Evolutionary conservation across 2,113 vertebrate species (phyloP), one percentile per base, ranked within the genome.

Genomic region (Oreochromis tanganicae): DNA sequence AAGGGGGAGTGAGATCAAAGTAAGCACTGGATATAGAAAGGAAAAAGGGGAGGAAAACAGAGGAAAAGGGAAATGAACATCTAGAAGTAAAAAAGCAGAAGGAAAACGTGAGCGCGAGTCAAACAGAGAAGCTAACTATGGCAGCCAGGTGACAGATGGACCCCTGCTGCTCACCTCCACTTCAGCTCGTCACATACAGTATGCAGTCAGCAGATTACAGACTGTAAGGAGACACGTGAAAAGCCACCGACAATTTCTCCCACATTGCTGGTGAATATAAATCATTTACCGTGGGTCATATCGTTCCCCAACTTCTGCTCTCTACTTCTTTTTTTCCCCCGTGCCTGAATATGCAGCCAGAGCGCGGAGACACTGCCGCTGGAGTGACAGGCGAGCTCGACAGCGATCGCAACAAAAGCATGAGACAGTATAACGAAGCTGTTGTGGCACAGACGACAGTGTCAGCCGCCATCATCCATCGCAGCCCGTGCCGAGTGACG

Each of bases 221-320:
- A 52, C 36, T 2, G 63, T 4, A 34, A 52, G 80, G 32, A 46
- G 12, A 48, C 54, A 87, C 32, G 43, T 27, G 86, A 88, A 63
- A 75, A 86, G 43, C 43, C 82, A 21, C 43, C 16, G 19, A 83
- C 85, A 55, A 7, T 34, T 81, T 36, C 68, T 24, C 32, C 32
- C 38, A 34, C 81, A n/a, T 34, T 48, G 81, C 48, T 61, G 80
- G 88, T 88, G 87, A 91, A 91, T 85, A 87, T 88, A 36, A 94
- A 91, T 87, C 81, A 81, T 84, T 83, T 46, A 83, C 80, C 54
- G n/a, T 1, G 6, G 86, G 87, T 94, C 83, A 38, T 21, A 85
- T 90, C 87, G 8, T 82, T 84, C 63, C 38, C 16, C 4, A 13
- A 36, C 79, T 83, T 36, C 57, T 41, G 63, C 71, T 34, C 13